A percentile compares a stretch with the other conserved stretches of the same genome.
Conservation (phyloP, 2,797 vertebrate genomes). For the Enteromius viviparus region DNA sequence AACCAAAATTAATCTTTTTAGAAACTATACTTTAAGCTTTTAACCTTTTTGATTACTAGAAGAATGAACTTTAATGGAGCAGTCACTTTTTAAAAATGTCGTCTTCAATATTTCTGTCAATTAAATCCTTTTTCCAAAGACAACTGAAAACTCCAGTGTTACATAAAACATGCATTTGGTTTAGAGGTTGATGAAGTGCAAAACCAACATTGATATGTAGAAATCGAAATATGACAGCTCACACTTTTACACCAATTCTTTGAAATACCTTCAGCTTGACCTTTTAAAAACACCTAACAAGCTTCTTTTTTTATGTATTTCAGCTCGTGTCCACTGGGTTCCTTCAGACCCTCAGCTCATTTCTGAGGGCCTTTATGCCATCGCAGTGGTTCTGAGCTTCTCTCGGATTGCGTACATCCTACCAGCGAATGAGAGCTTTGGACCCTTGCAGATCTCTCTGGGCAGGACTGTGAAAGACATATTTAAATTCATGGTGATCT, state of each 20-base stretch:
- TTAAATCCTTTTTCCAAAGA: background rate
- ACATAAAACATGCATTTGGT: background rate
- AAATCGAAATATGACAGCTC: background rate
- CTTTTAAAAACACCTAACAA: background rate
- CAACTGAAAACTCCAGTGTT: background rate
- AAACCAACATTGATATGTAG: background rate
- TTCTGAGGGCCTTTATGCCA: constrained; percentile 95
- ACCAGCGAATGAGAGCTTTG: constrained; percentile 95
- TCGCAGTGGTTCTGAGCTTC: constrained; percentile 95
- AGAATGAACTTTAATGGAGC: background rate
- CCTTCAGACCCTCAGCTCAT: constrained; percentile 95
- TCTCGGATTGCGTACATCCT: constrained; percentile 95
- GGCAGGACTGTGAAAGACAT: constrained; percentile 96
- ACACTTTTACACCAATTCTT: background rate
- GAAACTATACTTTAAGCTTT: background rate
- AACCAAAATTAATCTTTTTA: background rate
- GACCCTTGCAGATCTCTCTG: constrained; percentile 95
- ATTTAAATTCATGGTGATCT: constrained; percentile 99
- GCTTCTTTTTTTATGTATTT: constrained; percentile 56
- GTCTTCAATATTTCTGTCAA: background rate
- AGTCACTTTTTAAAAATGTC: background rate
- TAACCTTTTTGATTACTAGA: background rate
- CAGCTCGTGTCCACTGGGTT: constrained; percentile 93
- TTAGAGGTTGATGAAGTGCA: background rate
- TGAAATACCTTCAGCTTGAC: background rate